Evolutionary conservation across 2,888 invertebrate species (phyloP).

Genomic region (Aquatica leii): DNA sequence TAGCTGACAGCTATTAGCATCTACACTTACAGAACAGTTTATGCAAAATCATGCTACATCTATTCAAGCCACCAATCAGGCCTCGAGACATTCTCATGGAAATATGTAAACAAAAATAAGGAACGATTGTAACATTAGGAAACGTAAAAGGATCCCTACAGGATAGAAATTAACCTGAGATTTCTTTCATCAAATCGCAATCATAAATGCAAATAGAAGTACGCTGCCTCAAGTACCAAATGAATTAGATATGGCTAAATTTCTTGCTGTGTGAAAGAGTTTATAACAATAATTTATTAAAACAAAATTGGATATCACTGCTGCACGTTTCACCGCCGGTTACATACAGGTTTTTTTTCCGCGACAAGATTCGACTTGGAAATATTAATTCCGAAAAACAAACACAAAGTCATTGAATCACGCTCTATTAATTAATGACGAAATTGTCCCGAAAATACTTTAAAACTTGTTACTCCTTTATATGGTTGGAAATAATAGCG

Average conservation of each 20-base stretch:
- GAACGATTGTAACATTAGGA: constrained; percentile 25
- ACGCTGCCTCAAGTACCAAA: constrained; percentile 13
- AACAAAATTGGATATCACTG: constrained; percentile 36
- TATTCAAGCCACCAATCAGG: constrained; percentile 18
- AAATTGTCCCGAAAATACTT: neutral
- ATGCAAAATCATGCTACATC: constrained; percentile 30
- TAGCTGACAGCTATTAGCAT: constrained; percentile 30
- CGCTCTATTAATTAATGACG: neutral
- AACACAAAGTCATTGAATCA: constrained; percentile 12
- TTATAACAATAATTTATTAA: constrained; percentile 34
- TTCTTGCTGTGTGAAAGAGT: constrained; percentile 24
- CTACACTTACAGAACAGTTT: constrained; percentile 19
- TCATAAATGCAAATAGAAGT: constrained; percentile 33
- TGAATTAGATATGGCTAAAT: constrained; percentile 17
- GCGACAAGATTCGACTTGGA: constrained; percentile 25
- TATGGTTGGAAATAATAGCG: constrained; percentile 3
- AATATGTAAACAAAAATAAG: constrained; percentile 25
- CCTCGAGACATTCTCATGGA: constrained; percentile 29
- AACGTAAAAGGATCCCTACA: constrained; percentile 25
- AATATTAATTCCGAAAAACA: constrained; percentile 23
- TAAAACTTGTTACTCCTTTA: constrained; percentile 5
- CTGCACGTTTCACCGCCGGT: constrained; percentile 35
- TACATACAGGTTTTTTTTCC: constrained; percentile 27
- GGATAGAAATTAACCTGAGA: constrained; percentile 32
- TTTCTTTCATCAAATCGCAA: constrained; percentile 29